Conservation (phyloP, 2,113 vertebrate species). For the Collichthys lucidus region DNA sequence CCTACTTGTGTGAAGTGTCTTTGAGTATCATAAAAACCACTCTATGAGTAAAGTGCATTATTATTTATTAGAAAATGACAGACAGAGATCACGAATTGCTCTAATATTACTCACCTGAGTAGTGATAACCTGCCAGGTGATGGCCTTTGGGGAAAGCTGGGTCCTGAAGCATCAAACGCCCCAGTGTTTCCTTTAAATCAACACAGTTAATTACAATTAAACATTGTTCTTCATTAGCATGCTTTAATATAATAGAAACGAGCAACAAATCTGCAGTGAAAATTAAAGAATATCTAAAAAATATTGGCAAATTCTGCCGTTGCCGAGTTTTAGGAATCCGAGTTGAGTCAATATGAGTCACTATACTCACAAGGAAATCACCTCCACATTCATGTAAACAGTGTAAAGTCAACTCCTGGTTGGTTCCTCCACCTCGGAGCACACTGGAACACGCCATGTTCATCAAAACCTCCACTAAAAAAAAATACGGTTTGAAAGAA, state of each 20-base stretch:
- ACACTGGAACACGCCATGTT: conserved; percentile 94
- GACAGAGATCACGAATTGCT: not conserved
- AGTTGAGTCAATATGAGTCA: not conserved
- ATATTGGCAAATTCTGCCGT: not conserved
- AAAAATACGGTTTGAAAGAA: not conserved
- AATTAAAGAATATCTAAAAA: not conserved
- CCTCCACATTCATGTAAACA: conserved; percentile 93
- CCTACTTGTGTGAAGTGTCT: too few species aligned
- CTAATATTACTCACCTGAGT: conserved; percentile 87
- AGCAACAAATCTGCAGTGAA: not conserved
- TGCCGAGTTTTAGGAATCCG: not conserved
- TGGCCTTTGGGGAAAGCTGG: conserved; percentile 85
- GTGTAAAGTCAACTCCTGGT: conserved; percentile 95
- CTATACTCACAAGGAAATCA: conserved; percentile 90
- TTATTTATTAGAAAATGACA: not conserved
- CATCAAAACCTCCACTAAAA: conserved; percentile 91
- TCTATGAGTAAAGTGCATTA: too few species aligned
- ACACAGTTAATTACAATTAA: conserved; percentile 1
- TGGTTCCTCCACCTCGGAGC: conserved; percentile 94
- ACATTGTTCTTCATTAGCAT: not conserved
- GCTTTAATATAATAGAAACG: not conserved
- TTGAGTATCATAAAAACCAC: too few species aligned
- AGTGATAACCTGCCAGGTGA: conserved; percentile 92
- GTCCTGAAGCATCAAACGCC: conserved; percentile 89
- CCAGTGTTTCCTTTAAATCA: conserved; percentile 87